Conservation (phyloP, 2,797 vertebrate genomes). For the Merluccius polli region DNA sequence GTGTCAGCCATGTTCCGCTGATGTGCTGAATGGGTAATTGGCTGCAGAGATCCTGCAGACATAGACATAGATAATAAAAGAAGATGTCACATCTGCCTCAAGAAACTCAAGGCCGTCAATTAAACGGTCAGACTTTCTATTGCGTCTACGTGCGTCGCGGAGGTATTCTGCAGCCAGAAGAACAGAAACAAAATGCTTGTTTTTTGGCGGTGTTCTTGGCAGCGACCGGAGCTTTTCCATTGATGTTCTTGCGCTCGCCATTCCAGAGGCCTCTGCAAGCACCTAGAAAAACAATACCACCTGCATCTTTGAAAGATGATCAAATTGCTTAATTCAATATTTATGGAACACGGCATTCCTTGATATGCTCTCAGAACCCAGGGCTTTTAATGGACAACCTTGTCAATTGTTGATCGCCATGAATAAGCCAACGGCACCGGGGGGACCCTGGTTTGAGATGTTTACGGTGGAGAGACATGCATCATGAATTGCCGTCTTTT, state of each 20-base stretch:
- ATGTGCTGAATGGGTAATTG: background rate
- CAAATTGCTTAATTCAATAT: conserved; percentile 48
- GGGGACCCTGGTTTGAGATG: background rate
- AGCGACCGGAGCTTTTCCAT: conserved; percentile 21
- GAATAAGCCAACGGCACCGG: conserved; percentile 24
- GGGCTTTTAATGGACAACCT: conserved; percentile 43
- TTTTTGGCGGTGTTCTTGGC: conserved; percentile 29
- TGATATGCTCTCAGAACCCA: conserved; percentile 33
- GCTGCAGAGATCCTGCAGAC: background rate
- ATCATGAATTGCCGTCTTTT: conserved; percentile 30
- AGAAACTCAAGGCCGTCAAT: conserved; percentile 37
- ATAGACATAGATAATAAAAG: conserved; percentile 15
- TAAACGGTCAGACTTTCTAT: conserved; percentile 28
- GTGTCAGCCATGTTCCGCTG: background rate
- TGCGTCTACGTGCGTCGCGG: conserved; percentile 26
- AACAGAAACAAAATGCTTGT: conserved; percentile 9
- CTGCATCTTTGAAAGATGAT: conserved; percentile 42
- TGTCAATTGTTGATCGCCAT: conserved; percentile 52
- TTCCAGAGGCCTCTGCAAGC: conserved; percentile 23
- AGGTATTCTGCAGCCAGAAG: conserved; percentile 28
- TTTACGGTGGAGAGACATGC: conserved; percentile 5
- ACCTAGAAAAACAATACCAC: conserved; percentile 50
- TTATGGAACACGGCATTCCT: conserved; percentile 47
- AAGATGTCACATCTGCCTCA: conserved; percentile 13
- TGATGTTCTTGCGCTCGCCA: conserved; percentile 29